phyloP scores from a whole-genome alignment of 92 coral and sea anemone genomes.

The Metridium senile region DNA sequence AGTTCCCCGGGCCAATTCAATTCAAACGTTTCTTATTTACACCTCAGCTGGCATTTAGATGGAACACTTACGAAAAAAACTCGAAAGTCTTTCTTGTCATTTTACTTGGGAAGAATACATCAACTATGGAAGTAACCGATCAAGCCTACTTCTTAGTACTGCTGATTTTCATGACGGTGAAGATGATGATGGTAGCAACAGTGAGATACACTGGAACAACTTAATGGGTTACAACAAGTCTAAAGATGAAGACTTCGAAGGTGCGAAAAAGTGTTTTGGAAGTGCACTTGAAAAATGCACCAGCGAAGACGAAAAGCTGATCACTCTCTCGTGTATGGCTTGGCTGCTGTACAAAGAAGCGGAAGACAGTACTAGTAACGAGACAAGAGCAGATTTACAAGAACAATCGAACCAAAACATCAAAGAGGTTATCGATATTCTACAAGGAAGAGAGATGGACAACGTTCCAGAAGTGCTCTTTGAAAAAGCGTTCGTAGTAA shows the following conservation, averaged over 20 bases:
- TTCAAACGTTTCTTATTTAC: no score
- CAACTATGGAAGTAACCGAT: background rate
- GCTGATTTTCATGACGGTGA: slow-evolving; percentile 2
- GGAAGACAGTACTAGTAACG: background rate
- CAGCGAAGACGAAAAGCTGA: slow-evolving; percentile 7
- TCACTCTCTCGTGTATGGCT: slow-evolving; percentile 8
- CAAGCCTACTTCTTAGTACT: background rate
- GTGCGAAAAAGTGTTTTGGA: background rate
- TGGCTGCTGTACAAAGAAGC: slow-evolving; percentile 14
- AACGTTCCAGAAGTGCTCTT: slow-evolving; percentile 15
- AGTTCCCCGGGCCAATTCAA: no score
- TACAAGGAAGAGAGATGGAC: slow-evolving; percentile 3
- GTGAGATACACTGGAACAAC: slow-evolving; percentile 2
- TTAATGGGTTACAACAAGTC: slow-evolving; percentile 14
- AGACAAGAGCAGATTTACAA: background rate
- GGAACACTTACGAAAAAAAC: background rate
- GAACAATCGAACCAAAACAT: background rate
- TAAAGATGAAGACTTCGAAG: background rate
- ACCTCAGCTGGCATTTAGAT: background rate
- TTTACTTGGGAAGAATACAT: slow-evolving; percentile 10
- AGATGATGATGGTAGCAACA: background rate
- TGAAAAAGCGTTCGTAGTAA: slow-evolving; percentile 18
- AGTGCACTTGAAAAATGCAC: background rate
- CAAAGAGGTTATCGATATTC: background rate
- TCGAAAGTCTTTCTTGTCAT: slow-evolving; percentile 11